Evolutionary conservation across 1,140 invertebrate genomes (phyloP), one percentile per base, ranked within the genome.

Genomic region (Batillaria attramentaria): DNA sequence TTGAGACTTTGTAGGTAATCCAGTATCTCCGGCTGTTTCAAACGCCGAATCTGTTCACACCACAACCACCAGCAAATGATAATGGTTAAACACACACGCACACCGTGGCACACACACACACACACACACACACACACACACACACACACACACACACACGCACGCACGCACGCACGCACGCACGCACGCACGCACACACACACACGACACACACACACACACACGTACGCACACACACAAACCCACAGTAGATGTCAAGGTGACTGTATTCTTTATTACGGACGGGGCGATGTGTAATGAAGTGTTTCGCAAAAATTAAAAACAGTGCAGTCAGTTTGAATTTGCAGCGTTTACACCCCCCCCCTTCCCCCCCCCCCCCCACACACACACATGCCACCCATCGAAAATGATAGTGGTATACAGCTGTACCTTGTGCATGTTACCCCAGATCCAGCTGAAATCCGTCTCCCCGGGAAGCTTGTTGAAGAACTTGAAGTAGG

Each of bases 401-500:
- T n/a, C n/a, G n/a, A n/a, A n/a, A n/a, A n/a, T n/a, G n/a, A n/a
- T n/a, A n/a, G n/a, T n/a, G n/a, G n/a, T n/a, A n/a, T 41, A 39
- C 37, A 41, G 20, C 10, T 24, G 24, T 24, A 79, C 78, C 72
- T 75, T 57, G 35, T 79, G 78, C 43, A 79, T 6, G 37, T 79
- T 79, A 18, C 78, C 78, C 78, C 78, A 79, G 33, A 79, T 50
- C 73, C 72, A 76, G 50, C 73, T 73, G 39, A 79, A 79, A 46
- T 79, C 78, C 0, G 42, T 69, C 28, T 79, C 78, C 28, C 72
- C 72, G 5, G 78, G 78, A 10, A 79, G 42, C 50, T 31, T 31
- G 60, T 70, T 79, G 78, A 75, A 79, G 62, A 69, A 69, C 2
- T 28, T 33, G 60, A 74, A 76, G 60, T 50, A 68, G 46, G 60